Conservation (phyloP, 92 coral and sea anemone species). For the Scolanthus callimorphus region DNA sequence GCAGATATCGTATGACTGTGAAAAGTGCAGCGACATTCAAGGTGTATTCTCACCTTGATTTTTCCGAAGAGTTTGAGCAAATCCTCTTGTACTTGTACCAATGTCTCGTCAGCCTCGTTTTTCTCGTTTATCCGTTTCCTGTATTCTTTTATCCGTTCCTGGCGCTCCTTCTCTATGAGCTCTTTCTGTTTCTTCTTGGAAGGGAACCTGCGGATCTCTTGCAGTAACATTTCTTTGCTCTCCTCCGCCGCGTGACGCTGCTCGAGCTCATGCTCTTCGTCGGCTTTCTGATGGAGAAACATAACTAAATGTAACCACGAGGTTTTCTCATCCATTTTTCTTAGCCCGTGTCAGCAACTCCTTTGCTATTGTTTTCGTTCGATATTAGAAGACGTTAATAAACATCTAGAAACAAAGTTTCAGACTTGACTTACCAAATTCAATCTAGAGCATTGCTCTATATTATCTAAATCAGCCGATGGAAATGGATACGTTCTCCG, state of each 20-base stretch:
- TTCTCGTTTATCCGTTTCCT: constrained; percentile 41
- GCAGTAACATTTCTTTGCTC: constrained; percentile 71
- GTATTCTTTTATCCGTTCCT: constrained; percentile 43
- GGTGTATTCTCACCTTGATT: constrained; percentile 79
- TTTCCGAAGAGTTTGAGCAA: constrained; percentile 75
- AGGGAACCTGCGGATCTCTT: constrained; percentile 66
- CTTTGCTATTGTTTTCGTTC: no score
- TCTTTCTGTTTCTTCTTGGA: constrained; percentile 23
- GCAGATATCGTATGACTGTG: no score
- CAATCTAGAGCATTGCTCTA: no score
- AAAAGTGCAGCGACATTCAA: no score
- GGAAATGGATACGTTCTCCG: no score
- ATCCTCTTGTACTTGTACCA: constrained; percentile 90
- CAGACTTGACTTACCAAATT: no score
- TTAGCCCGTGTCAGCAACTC: no score
- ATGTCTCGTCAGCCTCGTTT: constrained; percentile 36
- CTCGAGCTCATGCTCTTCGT: constrained; percentile 33
- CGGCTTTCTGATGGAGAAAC: constrained; percentile 30
- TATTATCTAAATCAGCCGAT: no score
- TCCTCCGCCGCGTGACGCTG: constrained; percentile 65
- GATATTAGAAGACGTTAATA: no score
- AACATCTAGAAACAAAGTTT: no score
- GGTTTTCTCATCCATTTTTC: no score
- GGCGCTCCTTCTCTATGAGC: constrained; percentile 52
- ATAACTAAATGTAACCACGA: no score